phyloP scores from a whole-genome alignment of 2,888 invertebrate genomes.

The Epirrita christyi region DNA sequence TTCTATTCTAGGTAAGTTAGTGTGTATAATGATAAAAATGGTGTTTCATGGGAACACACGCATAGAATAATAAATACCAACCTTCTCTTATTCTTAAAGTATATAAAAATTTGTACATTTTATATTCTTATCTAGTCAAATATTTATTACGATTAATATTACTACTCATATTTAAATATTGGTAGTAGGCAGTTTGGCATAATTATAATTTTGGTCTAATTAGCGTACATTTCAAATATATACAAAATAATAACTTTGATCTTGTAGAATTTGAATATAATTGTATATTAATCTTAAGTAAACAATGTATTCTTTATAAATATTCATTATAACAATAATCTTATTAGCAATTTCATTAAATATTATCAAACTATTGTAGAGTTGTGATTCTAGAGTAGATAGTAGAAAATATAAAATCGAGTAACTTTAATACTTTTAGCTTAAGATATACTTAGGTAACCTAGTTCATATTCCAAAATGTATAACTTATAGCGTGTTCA shows the following conservation, averaged over 20 bases:
- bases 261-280: too few species aligned
- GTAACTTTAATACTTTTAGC: too few species aligned
- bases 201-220: background rate
- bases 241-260: background rate
- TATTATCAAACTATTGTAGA: constrained; percentile 15
- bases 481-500: constrained; percentile 43
- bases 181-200: background rate
- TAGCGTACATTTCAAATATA: background rate
- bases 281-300: background rate
- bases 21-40: constrained; percentile 32
- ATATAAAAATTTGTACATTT: background rate
- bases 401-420: constrained; percentile 3
- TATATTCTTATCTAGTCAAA: background rate
- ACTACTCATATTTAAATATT: background rate
- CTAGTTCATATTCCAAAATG: constrained; percentile 2
- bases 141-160: background rate
- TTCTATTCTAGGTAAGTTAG: constrained; percentile 9
- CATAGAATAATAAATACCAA: constrained; percentile 30
- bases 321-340: constrained; percentile 22
- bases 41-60: constrained; percentile 49
- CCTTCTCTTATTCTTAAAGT: background rate
- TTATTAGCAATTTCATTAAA: background rate
- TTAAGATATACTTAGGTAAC: background rate
- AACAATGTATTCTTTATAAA: constrained; percentile 10
- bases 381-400: constrained; percentile 25